A percentile compares a stretch with the other conserved stretches of the same genome.
These are phyloP conservation scores for Caenorhabditis zanzibari DNA, from an alignment of 2,888 invertebrate genomes.

Conservation along the genomic window DNA sequence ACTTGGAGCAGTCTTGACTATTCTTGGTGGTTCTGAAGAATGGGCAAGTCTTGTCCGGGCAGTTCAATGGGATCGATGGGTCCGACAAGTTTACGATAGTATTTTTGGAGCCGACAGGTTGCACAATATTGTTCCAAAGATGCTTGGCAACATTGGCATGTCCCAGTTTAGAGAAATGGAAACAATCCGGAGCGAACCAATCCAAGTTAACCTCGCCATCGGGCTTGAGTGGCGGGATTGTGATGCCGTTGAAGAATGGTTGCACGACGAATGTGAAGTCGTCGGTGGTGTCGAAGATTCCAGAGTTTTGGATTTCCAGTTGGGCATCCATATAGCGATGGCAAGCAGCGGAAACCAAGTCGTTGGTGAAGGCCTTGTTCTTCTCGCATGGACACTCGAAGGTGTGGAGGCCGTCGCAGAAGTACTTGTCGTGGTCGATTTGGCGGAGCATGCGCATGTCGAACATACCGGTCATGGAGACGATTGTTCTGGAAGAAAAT, in stretches of 20 bases:
- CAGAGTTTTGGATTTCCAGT: conserved; percentile 67
- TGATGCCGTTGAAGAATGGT: conserved; percentile 76
- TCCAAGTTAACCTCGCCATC: conserved; percentile 73
- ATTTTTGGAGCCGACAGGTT: conserved; percentile 70
- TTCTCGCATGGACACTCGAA: conserved; percentile 76
- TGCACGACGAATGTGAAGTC: conserved; percentile 78
- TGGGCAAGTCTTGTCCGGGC: conserved; percentile 69
- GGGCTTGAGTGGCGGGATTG: conserved; percentile 67
- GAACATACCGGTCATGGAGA: conserved; percentile 78
- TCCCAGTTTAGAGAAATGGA: conserved; percentile 76
- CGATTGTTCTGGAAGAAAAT: conserved; percentile 67
- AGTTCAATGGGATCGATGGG: conserved; percentile 67
- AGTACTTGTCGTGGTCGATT: conserved; percentile 73
- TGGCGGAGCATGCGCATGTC: conserved; percentile 76
- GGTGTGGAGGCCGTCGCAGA: conserved; percentile 76
- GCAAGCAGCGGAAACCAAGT: conserved; percentile 70
- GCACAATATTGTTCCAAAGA: conserved; percentile 74
- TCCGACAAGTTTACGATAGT: conserved; percentile 68
- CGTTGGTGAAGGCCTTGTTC: conserved; percentile 71
- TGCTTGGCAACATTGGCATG: conserved; percentile 74
- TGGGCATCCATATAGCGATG: conserved; percentile 74
- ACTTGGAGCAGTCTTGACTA: conserved; percentile 65
- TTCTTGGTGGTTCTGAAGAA: conserved; percentile 75
- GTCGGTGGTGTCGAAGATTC: conserved; percentile 75
- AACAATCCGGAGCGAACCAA: conserved; percentile 78